Percentiles rank a stretch among this genome's conserved stretches.
Conservation (phyloP, 2,797 vertebrate species). For the Micrastur ruficollis region DNA sequence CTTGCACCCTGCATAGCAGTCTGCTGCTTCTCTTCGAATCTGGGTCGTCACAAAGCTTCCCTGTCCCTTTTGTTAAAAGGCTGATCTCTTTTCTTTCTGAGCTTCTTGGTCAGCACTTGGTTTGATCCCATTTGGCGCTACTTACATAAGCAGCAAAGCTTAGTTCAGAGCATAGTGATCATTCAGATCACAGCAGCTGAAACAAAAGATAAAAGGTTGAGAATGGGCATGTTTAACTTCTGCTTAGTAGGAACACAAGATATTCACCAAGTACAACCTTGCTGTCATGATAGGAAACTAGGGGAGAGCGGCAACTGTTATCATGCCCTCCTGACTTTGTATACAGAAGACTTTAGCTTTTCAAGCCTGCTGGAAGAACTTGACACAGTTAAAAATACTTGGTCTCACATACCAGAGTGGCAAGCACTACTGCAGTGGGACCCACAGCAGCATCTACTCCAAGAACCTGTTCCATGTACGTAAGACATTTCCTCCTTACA, state of each 20-base stretch:
- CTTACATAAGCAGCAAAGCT: not conserved
- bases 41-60: not conserved
- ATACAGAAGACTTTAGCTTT: not conserved
- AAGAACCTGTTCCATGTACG: not conserved
- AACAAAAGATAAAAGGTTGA: not conserved
- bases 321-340: not conserved
- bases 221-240: not conserved
- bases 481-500: not conserved
- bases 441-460: not conserved
- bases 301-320: not conserved
- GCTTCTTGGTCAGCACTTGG: not conserved
- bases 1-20: not conserved
- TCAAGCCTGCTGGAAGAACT: not conserved
- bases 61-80: not conserved
- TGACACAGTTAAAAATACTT: not conserved
- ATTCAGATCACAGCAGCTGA: not conserved
- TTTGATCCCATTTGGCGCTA: not conserved
- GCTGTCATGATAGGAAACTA: not conserved
- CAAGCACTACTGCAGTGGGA: not conserved
- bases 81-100: not conserved
- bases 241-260: not conserved
- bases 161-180: not conserved
- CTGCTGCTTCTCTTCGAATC: not conserved
- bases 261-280: not conserved
- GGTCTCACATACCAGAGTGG: not conserved